Percentiles rank a stretch among this genome's conserved stretches.
Evolutionary conservation across 2,888 invertebrate species (phyloP).

Genomic region (Folsomia manolachei): DNA sequence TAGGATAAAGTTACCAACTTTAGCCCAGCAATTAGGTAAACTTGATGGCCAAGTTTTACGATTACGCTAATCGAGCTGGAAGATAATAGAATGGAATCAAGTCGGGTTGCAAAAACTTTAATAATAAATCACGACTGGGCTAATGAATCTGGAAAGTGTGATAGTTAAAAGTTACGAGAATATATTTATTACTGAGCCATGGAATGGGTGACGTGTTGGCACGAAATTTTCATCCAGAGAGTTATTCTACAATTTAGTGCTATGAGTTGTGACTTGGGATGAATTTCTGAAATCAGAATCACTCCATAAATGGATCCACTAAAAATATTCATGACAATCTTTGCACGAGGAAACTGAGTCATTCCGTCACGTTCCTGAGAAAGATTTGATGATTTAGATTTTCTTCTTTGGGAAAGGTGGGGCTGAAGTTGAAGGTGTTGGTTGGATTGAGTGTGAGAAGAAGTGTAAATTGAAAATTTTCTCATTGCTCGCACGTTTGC

Average conservation of each 20-base stretch:
- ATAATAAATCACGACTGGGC: neutral
- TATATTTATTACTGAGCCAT: neutral
- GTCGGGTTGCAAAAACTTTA: conserved; percentile 4
- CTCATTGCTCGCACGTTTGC: neutral
- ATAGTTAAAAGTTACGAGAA: neutral
- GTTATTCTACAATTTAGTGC: neutral
- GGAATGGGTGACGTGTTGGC: too few relatives aligned
- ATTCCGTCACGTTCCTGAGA: conserved; percentile 1
- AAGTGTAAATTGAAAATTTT: neutral
- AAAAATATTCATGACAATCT: neutral
- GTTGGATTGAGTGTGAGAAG: neutral
- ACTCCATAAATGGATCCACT: neutral
- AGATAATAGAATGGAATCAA: neutral
- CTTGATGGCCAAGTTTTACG: neutral
- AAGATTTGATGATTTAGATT: neutral
- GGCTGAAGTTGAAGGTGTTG: neutral
- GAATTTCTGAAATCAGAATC: neutral
- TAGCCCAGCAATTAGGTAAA: neutral
- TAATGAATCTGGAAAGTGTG: neutral
- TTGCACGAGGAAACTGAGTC: neutral
- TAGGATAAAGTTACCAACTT: neutral
- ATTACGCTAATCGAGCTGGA: conserved; percentile 7
- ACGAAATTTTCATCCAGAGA: neutral
- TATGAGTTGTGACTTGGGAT: neutral
- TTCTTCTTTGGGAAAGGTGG: neutral